Base-by-base conservation (phyloP, 2,113 vertebrate species). In the Mirounga angustirostris region DNA sequence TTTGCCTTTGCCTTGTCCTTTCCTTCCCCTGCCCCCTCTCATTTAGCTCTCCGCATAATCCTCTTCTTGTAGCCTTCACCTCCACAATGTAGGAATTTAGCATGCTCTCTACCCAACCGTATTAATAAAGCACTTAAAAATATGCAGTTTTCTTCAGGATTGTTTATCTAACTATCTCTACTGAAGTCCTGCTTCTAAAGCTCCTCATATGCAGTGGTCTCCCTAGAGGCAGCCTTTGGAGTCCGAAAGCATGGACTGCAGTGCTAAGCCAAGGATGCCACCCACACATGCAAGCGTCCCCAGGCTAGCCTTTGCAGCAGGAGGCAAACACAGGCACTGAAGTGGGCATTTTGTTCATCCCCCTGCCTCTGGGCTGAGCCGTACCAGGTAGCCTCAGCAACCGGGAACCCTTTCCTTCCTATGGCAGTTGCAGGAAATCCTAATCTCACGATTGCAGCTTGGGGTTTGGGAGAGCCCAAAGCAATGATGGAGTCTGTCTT, bases 131-230 rank as follows among this genome's bases (percentile, higher is more conserved):
- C 87, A 88, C 91, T 97, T 98, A 95, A 97, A 97, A 95, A 82
- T 93, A 94, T 95, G 95, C 93, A 94, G 63, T 97, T 97, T 97
- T 96, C 92, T 97, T 96, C 95, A 83, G 95, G 96, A 91, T 97
- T 97, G 92, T 97, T 97, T 96, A 98, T 98, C 97, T 96, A 95
- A 92, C 93, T 74, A 97, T 97, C 95, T 97, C 74, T 52, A 65
- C 87, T 95, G 89, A 96, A 98, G 96, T 95, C 94, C 86, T 89
- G 24, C 91, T 96, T 86, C 91, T 89, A 94, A 83, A 97, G 92
- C 86, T 59, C 92, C 81, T 74, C 76, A 71, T 14, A 63, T 0
- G 4, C 79, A 46, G 86, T 21, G 19, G 52, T 52, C 78, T 96
- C 96, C 98, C 92, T 40, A 26, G 89, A 69, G 97, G 76, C 85